phyloP scores from a whole-genome alignment of 2,113 vertebrate species.

The Urocolius indicus region DNA sequence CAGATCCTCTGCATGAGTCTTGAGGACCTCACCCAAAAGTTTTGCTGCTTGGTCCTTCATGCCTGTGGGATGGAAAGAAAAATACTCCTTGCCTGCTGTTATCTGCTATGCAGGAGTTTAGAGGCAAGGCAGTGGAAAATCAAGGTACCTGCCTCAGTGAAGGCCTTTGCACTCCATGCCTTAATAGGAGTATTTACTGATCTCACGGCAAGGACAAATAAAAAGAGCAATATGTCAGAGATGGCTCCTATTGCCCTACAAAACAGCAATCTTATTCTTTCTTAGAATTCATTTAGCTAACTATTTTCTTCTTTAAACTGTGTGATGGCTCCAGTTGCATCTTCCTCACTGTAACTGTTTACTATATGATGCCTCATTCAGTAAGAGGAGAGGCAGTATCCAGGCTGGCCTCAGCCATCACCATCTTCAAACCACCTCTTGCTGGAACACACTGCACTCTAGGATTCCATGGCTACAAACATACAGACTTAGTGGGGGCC shows the following conservation, averaged over 20 bases:
- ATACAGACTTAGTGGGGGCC: fast-evolving
- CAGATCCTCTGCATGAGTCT: not conserved
- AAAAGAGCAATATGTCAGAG: not conserved
- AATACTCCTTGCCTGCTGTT: not conserved
- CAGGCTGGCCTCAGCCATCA: not conserved
- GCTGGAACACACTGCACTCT: fast-evolving
- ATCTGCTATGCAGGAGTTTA: not conserved
- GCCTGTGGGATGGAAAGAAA: not conserved
- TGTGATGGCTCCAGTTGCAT: not conserved
- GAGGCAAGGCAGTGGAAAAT: not conserved
- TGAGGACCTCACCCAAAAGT: not conserved
- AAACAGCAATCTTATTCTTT: not conserved
- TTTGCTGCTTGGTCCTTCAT: not conserved
- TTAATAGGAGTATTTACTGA: not conserved
- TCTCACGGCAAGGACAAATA: not conserved
- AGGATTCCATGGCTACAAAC: not conserved
- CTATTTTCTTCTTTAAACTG: fast-evolving
- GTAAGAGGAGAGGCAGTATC: not conserved
- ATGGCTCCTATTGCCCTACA: not conserved
- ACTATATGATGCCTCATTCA: not conserved
- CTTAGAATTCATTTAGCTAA: not conserved
- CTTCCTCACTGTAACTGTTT: not conserved
- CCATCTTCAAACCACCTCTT: not conserved
- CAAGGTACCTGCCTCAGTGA: not conserved
- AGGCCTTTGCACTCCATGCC: not conserved